Conservation (phyloP, 2,113 vertebrate species). For the Manacus vitellinus region DNA sequence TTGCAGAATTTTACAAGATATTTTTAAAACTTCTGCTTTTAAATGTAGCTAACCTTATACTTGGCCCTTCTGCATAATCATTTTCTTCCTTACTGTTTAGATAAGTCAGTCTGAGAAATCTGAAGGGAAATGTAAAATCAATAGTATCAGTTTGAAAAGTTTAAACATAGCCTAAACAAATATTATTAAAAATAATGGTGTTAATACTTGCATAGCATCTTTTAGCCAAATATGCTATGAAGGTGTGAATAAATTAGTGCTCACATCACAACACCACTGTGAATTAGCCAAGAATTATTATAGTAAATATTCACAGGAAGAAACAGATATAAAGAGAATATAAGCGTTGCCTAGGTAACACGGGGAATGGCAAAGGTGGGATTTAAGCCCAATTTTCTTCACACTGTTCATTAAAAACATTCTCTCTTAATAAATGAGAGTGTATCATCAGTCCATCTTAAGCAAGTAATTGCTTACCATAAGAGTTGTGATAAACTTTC, state of each 20-base stretch:
- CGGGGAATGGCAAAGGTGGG: not conserved
- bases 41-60: not conserved
- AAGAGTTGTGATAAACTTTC: not conserved
- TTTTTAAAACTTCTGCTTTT: not conserved
- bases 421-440: not conserved
- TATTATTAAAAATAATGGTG: not conserved
- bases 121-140: not conserved
- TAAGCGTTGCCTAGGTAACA: slow-evolving; percentile 20
- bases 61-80: not conserved
- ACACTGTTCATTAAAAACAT: not conserved
- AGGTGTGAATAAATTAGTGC: not conserved
- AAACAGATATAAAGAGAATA: slow-evolving; percentile 13
- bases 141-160: not conserved
- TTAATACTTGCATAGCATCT: not conserved
- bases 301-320: not conserved
- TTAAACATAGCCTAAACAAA: not conserved
- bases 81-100: not conserved
- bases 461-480: fast-evolving
- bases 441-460: not conserved
- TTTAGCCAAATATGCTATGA: not conserved
- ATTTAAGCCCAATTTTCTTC: not conserved
- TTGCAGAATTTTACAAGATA: not conserved
- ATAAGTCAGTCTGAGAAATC: slow-evolving; percentile 1
- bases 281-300: slow-evolving; percentile 5
- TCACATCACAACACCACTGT: not conserved